Conservation (phyloP, 2,797 vertebrate species). For the Pseudochromis fuscus region DNA sequence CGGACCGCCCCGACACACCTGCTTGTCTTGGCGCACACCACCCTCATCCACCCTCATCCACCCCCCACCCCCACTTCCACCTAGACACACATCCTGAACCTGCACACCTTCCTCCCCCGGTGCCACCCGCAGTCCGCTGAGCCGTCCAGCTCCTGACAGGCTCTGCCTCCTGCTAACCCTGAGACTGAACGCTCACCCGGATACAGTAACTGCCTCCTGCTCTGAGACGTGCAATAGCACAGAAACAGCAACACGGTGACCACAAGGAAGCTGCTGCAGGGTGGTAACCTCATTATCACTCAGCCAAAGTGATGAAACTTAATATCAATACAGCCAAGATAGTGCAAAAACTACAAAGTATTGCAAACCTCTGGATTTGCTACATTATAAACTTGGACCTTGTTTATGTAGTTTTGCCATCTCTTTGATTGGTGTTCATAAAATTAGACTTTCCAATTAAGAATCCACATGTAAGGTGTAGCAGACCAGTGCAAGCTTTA, state of each 20-base stretch:
- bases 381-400: conserved; percentile 11
- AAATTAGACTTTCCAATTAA: conserved; percentile 14
- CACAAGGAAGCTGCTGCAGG: conserved; percentile 56
- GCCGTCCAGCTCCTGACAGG: conserved; percentile 32
- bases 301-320: conserved; percentile 75
- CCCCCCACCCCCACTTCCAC: conserved; percentile 24
- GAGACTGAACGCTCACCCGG: conserved; percentile 26
- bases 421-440: not conserved
- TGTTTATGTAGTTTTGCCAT: conserved; percentile 8
- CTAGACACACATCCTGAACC: conserved; percentile 49
- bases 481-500: not conserved
- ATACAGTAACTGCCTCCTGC: conserved; percentile 22
- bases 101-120: conserved; percentile 2
- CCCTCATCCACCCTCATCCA: conserved; percentile 54
- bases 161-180: conserved; percentile 2
- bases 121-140: conserved; percentile 41
- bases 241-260: conserved; percentile 52
- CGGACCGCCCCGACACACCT: conserved; percentile 90
- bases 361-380: conserved; percentile 16
- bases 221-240: conserved; percentile 54
- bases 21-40: conserved; percentile 87
- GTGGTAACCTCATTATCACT: conserved; percentile 65
- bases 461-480: not conserved
- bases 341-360: conserved; percentile 44
- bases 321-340: conserved; percentile 54